Conservation (phyloP, 2,113 vertebrate species). For the Microcebus jonahi region DNA sequence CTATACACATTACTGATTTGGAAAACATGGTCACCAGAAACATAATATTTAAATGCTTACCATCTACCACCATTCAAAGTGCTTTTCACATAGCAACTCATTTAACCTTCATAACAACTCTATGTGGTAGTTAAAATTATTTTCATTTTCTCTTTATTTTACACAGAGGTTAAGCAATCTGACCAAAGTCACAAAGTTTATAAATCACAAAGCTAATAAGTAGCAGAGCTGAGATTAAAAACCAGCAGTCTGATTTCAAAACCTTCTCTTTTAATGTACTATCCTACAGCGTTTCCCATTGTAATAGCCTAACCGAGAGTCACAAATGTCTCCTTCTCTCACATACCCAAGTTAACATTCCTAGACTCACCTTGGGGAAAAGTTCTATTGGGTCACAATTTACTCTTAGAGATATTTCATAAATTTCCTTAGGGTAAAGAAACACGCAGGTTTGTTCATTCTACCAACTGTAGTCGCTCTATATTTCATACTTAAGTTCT, state of each 20-base stretch:
- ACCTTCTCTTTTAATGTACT: not conserved
- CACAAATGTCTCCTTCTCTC: not conserved
- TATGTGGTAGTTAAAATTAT: not conserved
- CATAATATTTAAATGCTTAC: not conserved
- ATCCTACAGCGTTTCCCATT: not conserved
- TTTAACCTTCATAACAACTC: not conserved
- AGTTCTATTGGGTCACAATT: not conserved
- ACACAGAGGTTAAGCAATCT: not conserved
- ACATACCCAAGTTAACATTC: not conserved
- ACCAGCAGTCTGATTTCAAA: not conserved
- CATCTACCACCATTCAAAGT: not conserved
- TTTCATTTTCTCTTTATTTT: conserved; percentile 37
- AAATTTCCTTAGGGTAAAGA: not conserved
- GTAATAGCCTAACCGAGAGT: not conserved
- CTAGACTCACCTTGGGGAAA: not conserved
- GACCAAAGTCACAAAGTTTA: not conserved
- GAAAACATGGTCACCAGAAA: not conserved
- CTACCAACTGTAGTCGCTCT: not conserved
- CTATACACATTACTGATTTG: not conserved
- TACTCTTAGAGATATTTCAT: not conserved
- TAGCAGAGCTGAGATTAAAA: not conserved
- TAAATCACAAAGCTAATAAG: conserved; percentile 13
- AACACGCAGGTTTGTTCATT: not conserved
- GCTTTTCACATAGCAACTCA: not conserved
- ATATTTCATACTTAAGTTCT: not conserved